phyloP scores from a whole-genome alignment of 1,140 invertebrate species.

The Laupala kohalensis region DNA sequence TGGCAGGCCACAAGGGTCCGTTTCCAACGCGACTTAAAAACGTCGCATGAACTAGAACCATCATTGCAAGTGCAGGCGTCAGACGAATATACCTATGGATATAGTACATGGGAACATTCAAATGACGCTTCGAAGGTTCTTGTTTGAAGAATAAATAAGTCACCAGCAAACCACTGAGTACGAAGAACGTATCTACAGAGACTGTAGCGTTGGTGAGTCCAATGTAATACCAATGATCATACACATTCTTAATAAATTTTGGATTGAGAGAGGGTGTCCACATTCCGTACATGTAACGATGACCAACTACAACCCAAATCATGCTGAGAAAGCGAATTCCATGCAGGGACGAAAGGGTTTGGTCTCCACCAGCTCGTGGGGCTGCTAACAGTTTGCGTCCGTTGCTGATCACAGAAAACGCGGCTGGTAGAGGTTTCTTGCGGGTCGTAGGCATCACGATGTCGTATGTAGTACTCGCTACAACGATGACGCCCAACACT shows the following conservation, averaged over 20 bases:
- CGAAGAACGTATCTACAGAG: conserved; percentile 40
- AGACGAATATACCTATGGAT: conserved; percentile 25
- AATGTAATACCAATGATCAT: neutral
- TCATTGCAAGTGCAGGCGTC: neutral
- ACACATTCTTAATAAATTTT: no score
- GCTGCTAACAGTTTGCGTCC: neutral
- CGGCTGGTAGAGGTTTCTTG: neutral
- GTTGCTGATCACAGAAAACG: neutral
- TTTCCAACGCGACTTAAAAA: conserved; percentile 18
- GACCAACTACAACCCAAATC: conserved; percentile 14
- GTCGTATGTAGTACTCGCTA: no score
- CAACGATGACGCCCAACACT: no score
- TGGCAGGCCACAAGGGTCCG: conserved; percentile 34
- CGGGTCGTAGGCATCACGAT: no score
- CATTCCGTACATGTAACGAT: conserved; percentile 16
- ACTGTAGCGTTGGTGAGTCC: conserved; percentile 16
- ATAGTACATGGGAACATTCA: conserved; percentile 26
- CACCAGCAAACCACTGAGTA: conserved; percentile 43
- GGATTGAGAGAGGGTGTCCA: neutral
- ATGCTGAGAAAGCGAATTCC: conserved; percentile 5
- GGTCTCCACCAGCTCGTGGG: no score
- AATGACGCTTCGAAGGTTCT: conserved; percentile 17
- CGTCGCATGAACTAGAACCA: conserved; percentile 3
- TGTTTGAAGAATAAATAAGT: conserved; percentile 38
- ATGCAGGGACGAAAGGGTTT: neutral